Evolutionary conservation across 2,888 invertebrate species (phyloP), one percentile per base, ranked within the genome.

Genomic region (Hermodice carunculata): DNA sequence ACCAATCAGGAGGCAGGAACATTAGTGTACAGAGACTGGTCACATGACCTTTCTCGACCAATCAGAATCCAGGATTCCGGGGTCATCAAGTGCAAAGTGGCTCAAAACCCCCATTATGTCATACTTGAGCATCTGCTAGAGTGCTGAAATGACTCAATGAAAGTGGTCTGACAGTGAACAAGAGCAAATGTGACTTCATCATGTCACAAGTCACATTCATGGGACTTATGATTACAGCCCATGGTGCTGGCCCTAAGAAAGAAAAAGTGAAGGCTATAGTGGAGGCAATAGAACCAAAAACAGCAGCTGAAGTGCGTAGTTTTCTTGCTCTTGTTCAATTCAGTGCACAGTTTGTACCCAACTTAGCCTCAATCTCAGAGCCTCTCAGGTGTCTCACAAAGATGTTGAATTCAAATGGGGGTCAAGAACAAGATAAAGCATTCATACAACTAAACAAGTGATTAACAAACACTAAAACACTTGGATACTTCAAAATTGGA

Each of bases 281-380:
- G 11, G 49, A 74, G 11, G 73, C 75, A 61, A 76, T 77, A 43
- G 57, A 51, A 0, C 77, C 77, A 5, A 70, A 61, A 26, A 72
- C 76, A 51, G 46, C n/a, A n/a, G n/a, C n/a, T 14, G 67, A 79
- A 31, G 57, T 79, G 22, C 61, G 69, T 6, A 71, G 75, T 2
- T 77, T 76, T 54, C 31, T 79, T 2, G 76, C 79, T 1, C 56
- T 75, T 31, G 54, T 77, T 6, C 44, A 43, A 43, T 57, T 57
- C 28, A 28, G 57, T 43, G 42, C 57, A 26, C 40, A 31, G 19
- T 57, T 43, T 29, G 37, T 57, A 6, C 26, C n/a, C 4, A 6
- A 43, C n/a, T 57, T 57, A 29, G 57, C 42, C 3, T 43, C 57
- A 2, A 57, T 57, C 42, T 11, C 57, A 2, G n/a, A 17, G 17